A percentile compares a stretch with the other conserved stretches of the same genome.
phyloP scores from a whole-genome alignment of 2,113 vertebrate species.

The Dicrurus megarhynchus region DNA sequence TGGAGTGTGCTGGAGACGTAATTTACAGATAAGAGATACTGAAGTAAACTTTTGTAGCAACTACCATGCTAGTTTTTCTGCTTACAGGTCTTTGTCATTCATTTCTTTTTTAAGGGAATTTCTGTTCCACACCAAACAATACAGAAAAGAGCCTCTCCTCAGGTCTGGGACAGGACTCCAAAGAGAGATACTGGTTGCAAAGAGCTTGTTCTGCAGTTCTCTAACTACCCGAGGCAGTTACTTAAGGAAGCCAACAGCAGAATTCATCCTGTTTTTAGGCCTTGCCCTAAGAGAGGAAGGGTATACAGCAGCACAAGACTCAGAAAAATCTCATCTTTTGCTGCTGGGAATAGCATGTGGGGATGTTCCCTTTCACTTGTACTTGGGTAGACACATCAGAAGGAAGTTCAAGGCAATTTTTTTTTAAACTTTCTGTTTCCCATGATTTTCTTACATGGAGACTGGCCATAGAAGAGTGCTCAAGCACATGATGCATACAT shows the following conservation, averaged over 20 bases:
- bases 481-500: neutral
- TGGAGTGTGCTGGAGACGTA: neutral
- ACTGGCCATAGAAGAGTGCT: neutral
- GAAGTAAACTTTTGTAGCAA: neutral
- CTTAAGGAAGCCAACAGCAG: neutral
- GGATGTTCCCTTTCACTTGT: neutral
- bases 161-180: neutral
- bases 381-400: neutral
- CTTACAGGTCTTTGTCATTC: neutral
- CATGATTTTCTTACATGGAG: neutral
- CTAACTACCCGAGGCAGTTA: neutral
- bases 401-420: neutral
- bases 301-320: neutral
- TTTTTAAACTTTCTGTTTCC: neutral
- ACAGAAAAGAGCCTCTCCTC: neutral
- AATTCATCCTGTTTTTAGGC: neutral
- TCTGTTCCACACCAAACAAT: neutral
- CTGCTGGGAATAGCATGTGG: neutral
- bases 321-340: neutral
- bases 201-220: neutral
- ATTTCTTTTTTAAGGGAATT: neutral
- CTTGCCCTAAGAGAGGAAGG: neutral
- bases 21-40: slow-evolving; percentile 24
- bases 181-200: neutral
- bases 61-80: neutral